Evolutionary conservation across 2,888 invertebrate species (phyloP).

Genomic region (Lasioglossum malachurum): DNA sequence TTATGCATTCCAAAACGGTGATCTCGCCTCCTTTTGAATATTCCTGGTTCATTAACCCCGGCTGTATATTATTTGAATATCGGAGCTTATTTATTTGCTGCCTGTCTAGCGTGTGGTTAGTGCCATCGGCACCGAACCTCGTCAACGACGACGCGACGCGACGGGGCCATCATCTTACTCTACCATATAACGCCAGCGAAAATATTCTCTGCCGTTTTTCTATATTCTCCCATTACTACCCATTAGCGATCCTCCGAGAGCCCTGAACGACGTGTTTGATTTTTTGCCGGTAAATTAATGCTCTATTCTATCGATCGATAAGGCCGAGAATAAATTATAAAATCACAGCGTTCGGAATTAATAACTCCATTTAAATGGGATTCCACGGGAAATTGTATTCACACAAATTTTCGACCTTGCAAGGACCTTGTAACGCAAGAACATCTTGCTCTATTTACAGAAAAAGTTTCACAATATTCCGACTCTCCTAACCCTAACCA

Average conservation of each 20-base stretch:
- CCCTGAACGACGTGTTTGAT: no score
- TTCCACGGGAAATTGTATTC: background rate
- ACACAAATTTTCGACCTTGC: background rate
- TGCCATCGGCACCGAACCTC: background rate
- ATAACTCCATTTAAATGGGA: no score
- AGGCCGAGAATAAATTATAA: no score
- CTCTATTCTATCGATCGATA: no score
- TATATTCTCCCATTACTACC: background rate
- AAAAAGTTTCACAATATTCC: background rate
- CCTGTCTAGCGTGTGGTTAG: background rate
- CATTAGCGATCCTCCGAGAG: background rate
- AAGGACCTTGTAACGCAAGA: background rate
- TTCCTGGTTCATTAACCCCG: slow-evolving; percentile 35
- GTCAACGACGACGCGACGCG: no score
- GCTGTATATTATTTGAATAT: background rate
- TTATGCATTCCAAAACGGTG: slow-evolving; percentile 41
- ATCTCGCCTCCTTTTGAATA: slow-evolving; percentile 15
- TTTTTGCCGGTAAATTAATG: no score
- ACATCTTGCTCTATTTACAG: background rate
- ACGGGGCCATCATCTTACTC: background rate
- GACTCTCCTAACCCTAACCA: background rate
- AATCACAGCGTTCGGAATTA: no score
- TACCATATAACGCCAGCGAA: background rate
- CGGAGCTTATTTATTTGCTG: background rate
- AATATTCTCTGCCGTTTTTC: background rate